Conservation (phyloP, 2,888 invertebrate genomes). For the Spilosoma lubricipeda region DNA sequence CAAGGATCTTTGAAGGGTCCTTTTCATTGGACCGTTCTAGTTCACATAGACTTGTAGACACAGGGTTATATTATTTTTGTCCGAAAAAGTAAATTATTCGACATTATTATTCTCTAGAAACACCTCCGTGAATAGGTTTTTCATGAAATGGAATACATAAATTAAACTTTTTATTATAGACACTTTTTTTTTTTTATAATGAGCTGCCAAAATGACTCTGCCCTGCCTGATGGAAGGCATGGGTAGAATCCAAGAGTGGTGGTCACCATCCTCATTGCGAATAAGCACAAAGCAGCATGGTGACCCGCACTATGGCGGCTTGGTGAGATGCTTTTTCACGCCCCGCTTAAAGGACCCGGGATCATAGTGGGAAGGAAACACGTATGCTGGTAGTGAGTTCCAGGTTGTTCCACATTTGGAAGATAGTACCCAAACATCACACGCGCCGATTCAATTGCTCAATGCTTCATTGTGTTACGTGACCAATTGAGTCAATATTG, state of each 20-base stretch:
- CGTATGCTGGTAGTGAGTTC: too few species aligned
- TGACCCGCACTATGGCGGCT: too few species aligned
- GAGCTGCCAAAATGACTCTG: too few species aligned
- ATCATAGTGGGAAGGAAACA: too few species aligned
- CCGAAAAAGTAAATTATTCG: not conserved
- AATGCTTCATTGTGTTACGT: constrained; percentile 53
- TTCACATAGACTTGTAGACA: constrained; percentile 44
- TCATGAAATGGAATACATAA: not conserved
- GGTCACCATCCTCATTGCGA: too few species aligned
- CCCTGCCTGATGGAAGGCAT: too few species aligned
- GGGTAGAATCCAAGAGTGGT: too few species aligned
- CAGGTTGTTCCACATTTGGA: too few species aligned
- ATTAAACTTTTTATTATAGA: constrained; percentile 22
- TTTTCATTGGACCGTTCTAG: constrained; percentile 51
- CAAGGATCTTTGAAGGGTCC: constrained; percentile 58
- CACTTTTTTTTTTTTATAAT: too few species aligned
- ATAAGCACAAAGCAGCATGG: too few species aligned
- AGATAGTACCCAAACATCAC: constrained; percentile 32
- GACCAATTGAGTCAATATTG: constrained; percentile 67
- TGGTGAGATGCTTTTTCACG: too few species aligned
- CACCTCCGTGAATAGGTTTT: constrained; percentile 4
- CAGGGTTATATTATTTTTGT: constrained; percentile 32
- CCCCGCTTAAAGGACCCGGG: too few species aligned
- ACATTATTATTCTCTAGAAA: not conserved
- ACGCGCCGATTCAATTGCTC: constrained; percentile 50